Evolutionary conservation across 1,140 invertebrate genomes (phyloP), one percentile per base, ranked within the genome.

Genomic region (Odontomachus brunneus): DNA sequence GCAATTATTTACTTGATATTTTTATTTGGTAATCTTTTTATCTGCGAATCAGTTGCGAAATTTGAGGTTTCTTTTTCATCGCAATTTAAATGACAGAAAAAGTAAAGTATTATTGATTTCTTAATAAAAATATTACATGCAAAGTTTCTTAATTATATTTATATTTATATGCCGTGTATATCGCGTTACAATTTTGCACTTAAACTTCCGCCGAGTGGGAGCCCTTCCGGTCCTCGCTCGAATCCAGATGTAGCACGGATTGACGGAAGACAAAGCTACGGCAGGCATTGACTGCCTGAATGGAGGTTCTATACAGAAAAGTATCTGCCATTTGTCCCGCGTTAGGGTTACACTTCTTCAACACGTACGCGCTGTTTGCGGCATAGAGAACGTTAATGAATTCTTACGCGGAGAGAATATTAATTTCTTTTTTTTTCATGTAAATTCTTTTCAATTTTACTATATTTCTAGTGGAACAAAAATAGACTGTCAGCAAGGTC

Each of bases 231-330:
- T 22, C 19, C 48, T 24, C n/a, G 44, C 51, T 71, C 33, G 38
- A 80, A 80, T 80, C 82, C 57, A 78, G 82, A 81, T 78, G 83
- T 49, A 63, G 60, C 78, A 63, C 33, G 44, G 49, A 72, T 72
- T 82, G 76, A 38, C 22, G 66, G 66, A 24, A 82, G 24, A 84
- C 66, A 82, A 84, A 82, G 67, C 49, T 65, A 29, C 22, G 48
- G 48, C 33, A 33, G 33, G 29, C 57, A 65, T 78, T 51, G 24
- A 69, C 53, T 57, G 65, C 33, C 62, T 57, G 29, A 29, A 19
- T 55, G n/a, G n/a, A 29, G 26, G 55, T 74, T 75, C 59, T 51
- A 63, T 26, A 29, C 44, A 48, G 72, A 62, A 78, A 82, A 67
- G 82, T 44, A 67, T 80, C 55, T 80, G 38, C 19, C 69, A 24